Percentiles rank a stretch among this genome's conserved stretches.
Conservation (phyloP, 2,888 invertebrate species). For the Drosophila formosana region DNA sequence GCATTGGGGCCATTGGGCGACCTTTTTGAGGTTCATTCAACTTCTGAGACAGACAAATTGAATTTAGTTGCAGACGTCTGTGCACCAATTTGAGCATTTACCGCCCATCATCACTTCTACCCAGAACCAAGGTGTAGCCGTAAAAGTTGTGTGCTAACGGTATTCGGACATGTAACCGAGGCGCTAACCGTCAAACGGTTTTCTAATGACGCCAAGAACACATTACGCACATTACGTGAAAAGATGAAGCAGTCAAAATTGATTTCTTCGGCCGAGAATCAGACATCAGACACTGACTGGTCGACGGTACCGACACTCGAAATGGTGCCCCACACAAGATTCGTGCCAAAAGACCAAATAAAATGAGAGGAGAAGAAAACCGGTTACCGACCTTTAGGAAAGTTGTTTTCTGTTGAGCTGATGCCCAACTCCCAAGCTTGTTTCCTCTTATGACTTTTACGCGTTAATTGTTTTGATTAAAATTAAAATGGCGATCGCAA, state of each 20-base stretch:
- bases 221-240: conserved; percentile 46
- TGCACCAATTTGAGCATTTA: conserved; percentile 53
- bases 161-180: conserved; percentile 60
- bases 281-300: background rate
- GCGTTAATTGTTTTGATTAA: conserved; percentile 75
- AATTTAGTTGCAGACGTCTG: conserved; percentile 56
- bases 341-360: conserved; percentile 46
- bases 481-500: conserved; percentile 35
- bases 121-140: conserved; percentile 48
- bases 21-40: conserved; percentile 71
- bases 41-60: conserved; percentile 62
- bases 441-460: conserved; percentile 49
- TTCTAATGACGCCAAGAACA: conserved; percentile 55
- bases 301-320: conserved; percentile 10
- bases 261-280: conserved; percentile 48
- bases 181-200: conserved; percentile 67
- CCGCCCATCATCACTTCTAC: conserved; percentile 18
- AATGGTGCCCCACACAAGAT: conserved; percentile 20
- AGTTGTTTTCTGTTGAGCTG: conserved; percentile 54
- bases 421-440: conserved; percentile 21
- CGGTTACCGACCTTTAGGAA: conserved; percentile 79
- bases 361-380: conserved; percentile 43
- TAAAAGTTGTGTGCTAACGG: conserved; percentile 64
- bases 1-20: conserved; percentile 51
- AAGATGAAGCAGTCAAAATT: conserved; percentile 55